Conservation (phyloP, 2,888 invertebrate species). For the Drosophila neutralis region DNA sequence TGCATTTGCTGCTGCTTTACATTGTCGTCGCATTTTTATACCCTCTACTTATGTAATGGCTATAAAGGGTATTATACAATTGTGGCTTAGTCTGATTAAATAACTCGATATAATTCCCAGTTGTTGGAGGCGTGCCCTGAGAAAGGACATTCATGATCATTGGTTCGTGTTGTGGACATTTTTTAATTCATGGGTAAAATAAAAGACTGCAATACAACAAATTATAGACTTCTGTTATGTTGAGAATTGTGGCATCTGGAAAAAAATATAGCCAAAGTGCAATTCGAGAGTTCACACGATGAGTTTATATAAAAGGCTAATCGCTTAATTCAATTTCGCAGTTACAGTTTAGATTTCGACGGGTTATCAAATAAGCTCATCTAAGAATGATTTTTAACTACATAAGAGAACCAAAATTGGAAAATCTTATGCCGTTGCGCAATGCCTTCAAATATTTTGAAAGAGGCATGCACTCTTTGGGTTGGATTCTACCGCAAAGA, state of each 20-base stretch:
- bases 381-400: slow-evolving; percentile 34
- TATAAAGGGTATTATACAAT: background rate
- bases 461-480: slow-evolving; percentile 28
- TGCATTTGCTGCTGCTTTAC: slow-evolving; percentile 75
- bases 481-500: slow-evolving; percentile 24
- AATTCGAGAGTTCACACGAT: background rate
- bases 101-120: background rate
- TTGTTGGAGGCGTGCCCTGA: background rate
- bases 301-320: slow-evolving; percentile 24
- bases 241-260: slow-evolving; percentile 42
- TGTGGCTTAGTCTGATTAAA: background rate
- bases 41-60: background rate
- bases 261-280: slow-evolving; percentile 9
- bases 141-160: background rate
- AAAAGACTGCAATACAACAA: background rate
- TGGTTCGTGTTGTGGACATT: slow-evolving; percentile 5
- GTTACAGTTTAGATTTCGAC: slow-evolving; percentile 9
- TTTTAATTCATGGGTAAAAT: slow-evolving; percentile 6
- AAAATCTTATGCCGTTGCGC: slow-evolving; percentile 6
- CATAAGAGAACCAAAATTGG: slow-evolving; percentile 9
- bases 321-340: slow-evolving; percentile 5
- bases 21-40: slow-evolving; percentile 73
- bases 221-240: slow-evolving; percentile 5
- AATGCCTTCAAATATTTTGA: slow-evolving; percentile 41
- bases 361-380: slow-evolving; percentile 5